These are phyloP conservation scores for Popillia japonica DNA, from an alignment of 1,140 invertebrate genomes.

Conservation along the genomic window DNA sequence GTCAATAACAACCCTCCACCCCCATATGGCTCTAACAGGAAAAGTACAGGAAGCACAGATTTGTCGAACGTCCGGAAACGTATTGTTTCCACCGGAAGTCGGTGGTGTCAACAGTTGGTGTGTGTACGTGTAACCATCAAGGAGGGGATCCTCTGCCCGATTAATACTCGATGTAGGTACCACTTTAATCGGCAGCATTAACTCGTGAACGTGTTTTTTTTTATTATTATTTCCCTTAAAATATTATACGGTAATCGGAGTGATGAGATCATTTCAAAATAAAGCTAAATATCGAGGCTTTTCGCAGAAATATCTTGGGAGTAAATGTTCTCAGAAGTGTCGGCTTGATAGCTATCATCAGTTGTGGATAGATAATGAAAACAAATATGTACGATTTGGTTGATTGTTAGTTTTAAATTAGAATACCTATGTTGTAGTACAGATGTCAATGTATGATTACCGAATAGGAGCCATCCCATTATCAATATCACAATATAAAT, in stretches of 20 bases:
- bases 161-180: constrained; percentile 27
- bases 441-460: no score
- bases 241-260: not conserved
- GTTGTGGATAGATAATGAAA: not conserved
- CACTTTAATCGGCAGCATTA: constrained; percentile 1
- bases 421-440: no score
- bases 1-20: not conserved
- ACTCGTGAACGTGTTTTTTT: constrained; percentile 23
- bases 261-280: not conserved
- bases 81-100: constrained; percentile 46
- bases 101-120: constrained; percentile 48
- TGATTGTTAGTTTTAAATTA: no score
- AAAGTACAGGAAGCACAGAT: constrained; percentile 47
- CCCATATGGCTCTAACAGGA: not conserved
- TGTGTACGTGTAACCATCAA: constrained; percentile 41
- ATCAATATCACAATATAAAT: no score
- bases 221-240: no score
- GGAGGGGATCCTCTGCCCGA: constrained; percentile 7
- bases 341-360: constrained; percentile 7
- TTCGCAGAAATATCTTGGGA: not conserved
- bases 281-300: not conserved
- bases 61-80: constrained; percentile 44
- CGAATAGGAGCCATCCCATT: no score
- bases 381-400: not conserved
- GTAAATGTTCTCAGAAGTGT: not conserved